Base-by-base conservation (phyloP, 2,797 vertebrate species). In the Centroberyx gerrardi region DNA sequence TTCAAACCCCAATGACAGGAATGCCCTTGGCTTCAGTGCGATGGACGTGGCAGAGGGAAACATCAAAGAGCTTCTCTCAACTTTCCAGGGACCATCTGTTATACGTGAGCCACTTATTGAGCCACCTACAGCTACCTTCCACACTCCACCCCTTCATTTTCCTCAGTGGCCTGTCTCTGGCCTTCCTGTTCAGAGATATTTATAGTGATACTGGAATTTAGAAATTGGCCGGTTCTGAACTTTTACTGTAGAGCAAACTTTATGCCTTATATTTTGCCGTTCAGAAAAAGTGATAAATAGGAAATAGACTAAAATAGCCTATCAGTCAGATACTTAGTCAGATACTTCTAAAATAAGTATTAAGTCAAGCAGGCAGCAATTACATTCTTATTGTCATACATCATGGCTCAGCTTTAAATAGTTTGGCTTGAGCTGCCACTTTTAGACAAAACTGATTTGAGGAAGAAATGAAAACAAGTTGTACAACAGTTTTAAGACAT, bases 31-130 rank as follows among this genome's bases (percentile, higher is more conserved):
- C 44, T 42, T 88, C 73, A 95, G 64, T 86, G 91, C 95, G 61
- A 72, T 96, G 55, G 90, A 96, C 66, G 46, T 93, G 88, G 90
- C 95, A 15, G 1, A 7, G 82, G 82, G 88, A 54, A 66, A 92
- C 62, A 95, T 96, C 77, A 94, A 83, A 90, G 84, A 94, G 51
- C 72, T 97, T 68, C 92, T 97, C 40, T 87, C 85, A 48, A 92
- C 90, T 6, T 94, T 81, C 71, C 80, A 48, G 49, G 14, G 46
- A 4, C 36, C 66, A 17, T 48, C 60, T 69, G 59, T 67, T 7
- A 15, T 8, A 48, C 54, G 46, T 46, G 12, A 42, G 53, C 40
- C 65, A 36, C 38, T 52, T 5, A 2, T 17, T 55, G 44, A 75
- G 0, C 9, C 33, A 0, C 4, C 52, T 5, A 31, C 42, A 58